Evolutionary conservation across 2,888 invertebrate genomes (phyloP).

Genomic region (Synergus laeviventris): DNA sequence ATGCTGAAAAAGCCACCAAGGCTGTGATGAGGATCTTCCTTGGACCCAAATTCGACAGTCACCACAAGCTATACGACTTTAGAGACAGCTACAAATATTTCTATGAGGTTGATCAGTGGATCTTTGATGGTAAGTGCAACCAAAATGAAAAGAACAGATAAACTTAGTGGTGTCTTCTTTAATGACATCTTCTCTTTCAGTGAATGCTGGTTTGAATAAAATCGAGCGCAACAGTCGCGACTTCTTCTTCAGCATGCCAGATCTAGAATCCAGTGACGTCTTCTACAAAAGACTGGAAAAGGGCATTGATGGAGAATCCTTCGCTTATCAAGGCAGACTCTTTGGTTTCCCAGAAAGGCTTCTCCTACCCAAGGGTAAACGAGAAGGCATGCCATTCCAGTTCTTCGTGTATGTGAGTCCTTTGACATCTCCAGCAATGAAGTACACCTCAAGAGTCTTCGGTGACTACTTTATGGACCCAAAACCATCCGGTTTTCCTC

Average conservation of each 20-base stretch:
- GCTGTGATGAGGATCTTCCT: slow-evolving; percentile 82
- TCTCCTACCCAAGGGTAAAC: slow-evolving; percentile 83
- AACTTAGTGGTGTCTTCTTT: neutral
- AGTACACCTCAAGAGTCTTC: slow-evolving; percentile 74
- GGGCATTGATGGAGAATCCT: slow-evolving; percentile 76
- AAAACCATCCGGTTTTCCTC: slow-evolving; percentile 84
- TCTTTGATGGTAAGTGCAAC: slow-evolving; percentile 66
- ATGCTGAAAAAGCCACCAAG: slow-evolving; percentile 79
- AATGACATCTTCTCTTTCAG: slow-evolving; percentile 59
- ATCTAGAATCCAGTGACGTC: slow-evolving; percentile 74
- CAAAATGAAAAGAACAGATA: neutral
- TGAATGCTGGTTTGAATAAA: slow-evolving; percentile 82
- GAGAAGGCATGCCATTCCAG: slow-evolving; percentile 82
- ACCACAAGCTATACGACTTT: slow-evolving; percentile 77
- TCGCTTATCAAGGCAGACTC: slow-evolving; percentile 74
- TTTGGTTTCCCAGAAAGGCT: slow-evolving; percentile 85
- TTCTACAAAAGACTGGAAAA: slow-evolving; percentile 63
- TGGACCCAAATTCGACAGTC: slow-evolving; percentile 83
- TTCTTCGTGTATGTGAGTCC: slow-evolving; percentile 82
- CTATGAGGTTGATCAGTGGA: slow-evolving; percentile 78
- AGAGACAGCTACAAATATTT: slow-evolving; percentile 80
- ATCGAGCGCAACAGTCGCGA: slow-evolving; percentile 84
- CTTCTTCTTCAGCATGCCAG: slow-evolving; percentile 81
- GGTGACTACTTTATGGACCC: slow-evolving; percentile 78
- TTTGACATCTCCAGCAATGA: slow-evolving; percentile 75